phyloP scores from a whole-genome alignment of 2,113 vertebrate genomes.

The Sinocyclocheilus maitianheensis region DNA sequence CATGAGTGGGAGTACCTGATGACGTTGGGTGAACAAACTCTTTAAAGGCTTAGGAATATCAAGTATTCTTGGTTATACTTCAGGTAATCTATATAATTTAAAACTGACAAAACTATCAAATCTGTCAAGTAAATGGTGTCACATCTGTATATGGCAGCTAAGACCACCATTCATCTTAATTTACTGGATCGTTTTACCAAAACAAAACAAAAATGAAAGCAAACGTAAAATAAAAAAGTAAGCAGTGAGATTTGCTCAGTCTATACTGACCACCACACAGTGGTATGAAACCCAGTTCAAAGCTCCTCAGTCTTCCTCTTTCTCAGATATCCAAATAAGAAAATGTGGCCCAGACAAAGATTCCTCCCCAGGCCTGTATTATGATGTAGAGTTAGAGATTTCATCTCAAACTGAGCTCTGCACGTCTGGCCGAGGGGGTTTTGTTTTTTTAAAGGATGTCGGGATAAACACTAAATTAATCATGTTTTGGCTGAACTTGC shows the following conservation, averaged over 20 bases:
- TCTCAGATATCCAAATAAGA: conserved; percentile 5
- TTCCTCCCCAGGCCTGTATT: conserved; percentile 58
- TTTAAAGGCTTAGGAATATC: not conserved
- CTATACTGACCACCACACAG: not conserved
- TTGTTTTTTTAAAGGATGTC: conserved; percentile 72
- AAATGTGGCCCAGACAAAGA: not conserved
- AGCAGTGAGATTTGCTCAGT: not conserved
- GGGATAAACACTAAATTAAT: conserved; percentile 92
- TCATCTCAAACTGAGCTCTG: conserved; percentile 72
- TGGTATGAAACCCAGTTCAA: not conserved
- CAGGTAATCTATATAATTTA: not conserved
- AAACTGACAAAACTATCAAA: not conserved
- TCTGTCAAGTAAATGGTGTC: not conserved
- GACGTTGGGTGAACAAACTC: too few species aligned
- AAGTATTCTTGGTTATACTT: not conserved
- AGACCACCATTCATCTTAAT: not conserved
- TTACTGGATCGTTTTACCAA: not conserved
- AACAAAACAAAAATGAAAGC: conserved; percentile 1
- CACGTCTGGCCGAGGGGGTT: conserved; percentile 65
- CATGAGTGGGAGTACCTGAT: not conserved
- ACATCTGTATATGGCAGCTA: not conserved
- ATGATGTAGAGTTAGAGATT: conserved; percentile 75
- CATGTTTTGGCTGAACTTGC: conserved; percentile 92
- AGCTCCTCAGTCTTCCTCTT: not conserved
- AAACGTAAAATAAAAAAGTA: not conserved